Base-by-base conservation (phyloP, 2,113 vertebrate genomes). In the Melanostigma gelatinosum region DNA sequence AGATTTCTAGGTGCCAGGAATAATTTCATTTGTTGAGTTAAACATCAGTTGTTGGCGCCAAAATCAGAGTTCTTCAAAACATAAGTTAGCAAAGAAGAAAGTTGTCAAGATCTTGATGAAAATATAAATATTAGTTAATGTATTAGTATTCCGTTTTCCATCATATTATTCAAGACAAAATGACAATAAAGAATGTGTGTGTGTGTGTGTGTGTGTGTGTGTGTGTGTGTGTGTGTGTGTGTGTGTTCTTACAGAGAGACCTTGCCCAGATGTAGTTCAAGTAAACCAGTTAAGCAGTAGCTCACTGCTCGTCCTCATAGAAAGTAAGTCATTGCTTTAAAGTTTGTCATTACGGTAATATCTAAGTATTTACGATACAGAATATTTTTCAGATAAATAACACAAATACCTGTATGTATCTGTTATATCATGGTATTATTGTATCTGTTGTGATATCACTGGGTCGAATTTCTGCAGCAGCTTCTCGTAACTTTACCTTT, bases 261-360 rank as follows among this genome's bases (percentile, higher is more conserved):
- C 88, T 2, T 87, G 92, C 61, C 86, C 94, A 50, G 94, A 95
- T 0, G 89, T 92, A 0, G 93, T 96, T 22, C 97, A 97, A 79
- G 93, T 97, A 68, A 95, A 91, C 79, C 96, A 97, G 86, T 48
- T 97, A 65, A 95, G 96, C 72, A 88, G 79, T 12, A 94, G 88
- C 90, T 94, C 94, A 4, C 92, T 97, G 65, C 93, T 98, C 72
- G 94, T 97, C 74, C 95, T 97, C 57, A 79, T 96, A 80, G 94
- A 96, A 8, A 95, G 97, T 98, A 95, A 96, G 96, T 91, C 6
- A 44, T 12, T 8, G 8, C 8, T 79, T 67, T 38, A 75, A 36
- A 15, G 36, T 24, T 20, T 38, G n/a, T 20, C 44, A 34, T 52
- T 42, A 24, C 24, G 24, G 24, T 24, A 1, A 16, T 70, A 34